Percentiles rank a stretch among this genome's conserved stretches.
Evolutionary conservation across 1,140 invertebrate genomes (phyloP).

Genomic region (Lasioglossum albipes): DNA sequence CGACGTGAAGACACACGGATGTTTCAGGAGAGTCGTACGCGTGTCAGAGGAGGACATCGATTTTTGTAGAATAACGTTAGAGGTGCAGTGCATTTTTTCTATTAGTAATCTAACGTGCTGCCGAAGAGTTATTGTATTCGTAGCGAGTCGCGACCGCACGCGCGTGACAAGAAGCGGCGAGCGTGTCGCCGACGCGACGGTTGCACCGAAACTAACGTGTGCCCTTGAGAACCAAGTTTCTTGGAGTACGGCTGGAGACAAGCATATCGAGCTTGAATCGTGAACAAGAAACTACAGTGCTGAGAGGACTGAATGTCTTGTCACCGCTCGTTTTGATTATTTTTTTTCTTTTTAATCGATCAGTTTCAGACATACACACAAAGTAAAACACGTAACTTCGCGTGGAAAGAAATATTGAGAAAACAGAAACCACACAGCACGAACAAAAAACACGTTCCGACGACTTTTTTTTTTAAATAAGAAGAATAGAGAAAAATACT

Average conservation of each 20-base stretch:
- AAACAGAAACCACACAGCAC: conserved; percentile 8
- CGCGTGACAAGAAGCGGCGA: not conserved
- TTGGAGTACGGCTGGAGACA: conserved; percentile 17
- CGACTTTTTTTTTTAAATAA: not conserved
- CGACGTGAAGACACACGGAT: not conserved
- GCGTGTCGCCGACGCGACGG: conserved; percentile 7
- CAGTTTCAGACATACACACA: not conserved
- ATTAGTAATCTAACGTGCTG: conserved; percentile 52
- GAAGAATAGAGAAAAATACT: not conserved
- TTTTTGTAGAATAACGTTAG: conserved; percentile 43
- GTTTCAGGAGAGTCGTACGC: conserved; percentile 3
- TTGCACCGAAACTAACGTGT: conserved; percentile 30
- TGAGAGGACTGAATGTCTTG: conserved; percentile 34
- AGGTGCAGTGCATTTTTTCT: conserved; percentile 55
- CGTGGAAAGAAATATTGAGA: not conserved
- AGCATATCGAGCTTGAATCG: conserved; percentile 23
- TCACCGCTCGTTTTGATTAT: not conserved
- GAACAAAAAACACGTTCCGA: conserved; percentile 28
- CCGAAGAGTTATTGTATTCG: conserved; percentile 35
- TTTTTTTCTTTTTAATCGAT: conserved; percentile 1
- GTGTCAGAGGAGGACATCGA: conserved; percentile 30
- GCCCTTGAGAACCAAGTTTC: conserved; percentile 35
- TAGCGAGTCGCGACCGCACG: conserved; percentile 6
- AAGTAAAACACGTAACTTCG: not conserved
- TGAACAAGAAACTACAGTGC: conserved; percentile 37